Base-by-base conservation (phyloP, 2,888 invertebrate genomes). In the Corbicula japonica region DNA sequence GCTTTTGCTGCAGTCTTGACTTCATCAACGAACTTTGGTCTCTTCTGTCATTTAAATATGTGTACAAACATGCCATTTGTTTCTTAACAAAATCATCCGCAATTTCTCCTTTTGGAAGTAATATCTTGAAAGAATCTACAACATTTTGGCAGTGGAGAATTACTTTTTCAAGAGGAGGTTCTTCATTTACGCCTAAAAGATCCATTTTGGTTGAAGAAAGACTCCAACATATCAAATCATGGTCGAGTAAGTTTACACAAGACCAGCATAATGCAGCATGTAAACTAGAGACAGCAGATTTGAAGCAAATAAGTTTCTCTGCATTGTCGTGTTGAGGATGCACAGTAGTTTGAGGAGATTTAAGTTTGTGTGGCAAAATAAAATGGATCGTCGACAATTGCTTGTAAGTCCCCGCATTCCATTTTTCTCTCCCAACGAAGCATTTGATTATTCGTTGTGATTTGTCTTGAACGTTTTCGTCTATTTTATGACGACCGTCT, bases 141-240 rank as follows among this genome's bases (percentile, higher is more conserved):
- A 86, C 52, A 41, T 84, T 83, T 50, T 79, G 78, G 10, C 77
- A 75, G 56, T 86, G 86, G 18, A 50, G 41, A 28, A 83, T 32
- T 35, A 86, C 77, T n/a, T 61, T 63, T 5, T 61, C 46, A 2
- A 73, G 5, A 1, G 56, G 28, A 15, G 86, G 86, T 1, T 73
- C n/a, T 46, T 74, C 18, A 48, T 44, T 23, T 30, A 85, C 70
- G 23, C 73, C 72, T 38, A 85, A 73, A 4, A 52, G 30, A 2
- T 44, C 18, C 12, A 38, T 56, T 10, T 32, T 12, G 23, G n/a
- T 38, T 21, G 34, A 1, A 12, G 74, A 12, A 1, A 66, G 23
- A 18, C 41, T 2, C 6, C 21, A 10, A 15, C 18, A 34, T 10
- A 38, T 15, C 0, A 30, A n/a, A 23, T 35, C 8, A n/a, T 18